Conservation (phyloP, 2,888 invertebrate genomes). For the Idaea biselata region DNA sequence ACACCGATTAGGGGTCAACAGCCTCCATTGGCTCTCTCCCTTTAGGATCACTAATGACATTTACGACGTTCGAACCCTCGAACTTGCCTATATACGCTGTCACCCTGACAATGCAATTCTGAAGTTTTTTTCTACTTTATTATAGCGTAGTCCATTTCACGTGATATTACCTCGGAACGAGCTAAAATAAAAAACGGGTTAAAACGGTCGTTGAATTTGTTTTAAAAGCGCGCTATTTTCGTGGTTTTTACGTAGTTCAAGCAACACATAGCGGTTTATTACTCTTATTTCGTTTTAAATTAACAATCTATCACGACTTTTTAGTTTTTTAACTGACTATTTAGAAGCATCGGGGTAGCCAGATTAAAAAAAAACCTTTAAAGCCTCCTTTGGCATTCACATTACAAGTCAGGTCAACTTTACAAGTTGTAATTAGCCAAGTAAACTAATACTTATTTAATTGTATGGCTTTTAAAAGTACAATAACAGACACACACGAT, state of each 20-base stretch:
- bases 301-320: too few species aligned
- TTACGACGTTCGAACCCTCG: constrained; percentile 43
- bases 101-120: constrained; percentile 7
- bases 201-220: constrained; percentile 5
- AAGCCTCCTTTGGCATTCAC: too few species aligned
- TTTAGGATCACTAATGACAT: constrained; percentile 49
- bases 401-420: too few species aligned
- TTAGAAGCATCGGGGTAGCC: too few species aligned
- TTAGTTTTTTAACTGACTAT: too few species aligned
- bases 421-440: too few species aligned
- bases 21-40: constrained; percentile 24
- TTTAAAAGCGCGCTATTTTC: constrained; percentile 11
- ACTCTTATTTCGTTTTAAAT: background rate
- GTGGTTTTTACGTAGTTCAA: background rate
- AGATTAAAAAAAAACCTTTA: too few species aligned
- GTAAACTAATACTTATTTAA: too few species aligned
- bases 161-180: constrained; percentile 16
- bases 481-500: too few species aligned
- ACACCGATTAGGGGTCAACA: constrained; percentile 35
- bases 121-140: constrained; percentile 14
- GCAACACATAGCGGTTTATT: background rate
- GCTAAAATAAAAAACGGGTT: constrained; percentile 9
- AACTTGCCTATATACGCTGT: constrained; percentile 12
- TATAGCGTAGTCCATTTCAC: constrained; percentile 19
- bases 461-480: too few species aligned